Evolutionary conservation across 2,113 vertebrate species (phyloP), one percentile per base, ranked within the genome.

Genomic region (Thamnophis sirtalis): DNA sequence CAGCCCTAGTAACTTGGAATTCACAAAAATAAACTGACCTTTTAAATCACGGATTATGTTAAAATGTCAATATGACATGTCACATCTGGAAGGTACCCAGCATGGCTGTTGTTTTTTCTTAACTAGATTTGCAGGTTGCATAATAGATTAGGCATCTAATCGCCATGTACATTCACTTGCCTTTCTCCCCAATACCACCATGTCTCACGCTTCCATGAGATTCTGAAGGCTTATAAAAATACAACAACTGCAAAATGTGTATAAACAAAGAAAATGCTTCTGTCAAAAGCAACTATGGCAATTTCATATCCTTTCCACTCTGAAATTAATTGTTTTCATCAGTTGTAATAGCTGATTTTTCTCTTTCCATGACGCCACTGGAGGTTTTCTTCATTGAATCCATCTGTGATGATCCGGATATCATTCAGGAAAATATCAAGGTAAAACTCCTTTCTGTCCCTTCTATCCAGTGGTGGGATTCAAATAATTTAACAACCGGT

Each of bases 311-410:
- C n/a, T 50, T 26, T 49, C 24, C 28, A 1, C 24, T 85, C 90
- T 60, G 43, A 50, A 26, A 26, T 9, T 48, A 43, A 87, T 43
- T 87, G 24, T n/a, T 84, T 60, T 11, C 2, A 33, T 9, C 17
- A 49, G 19, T 28, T 50, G 26, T 56, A 60, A 58, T n/a, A 28
- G 33, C 68, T 53, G 33, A 15, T 54, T 3, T 7, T 15, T 51
- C 53, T 58, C 21, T 43, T 80, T 19, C 11, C 53, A 5, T 90
- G 43, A 68, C 38, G 87, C 43, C 55, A 73, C 85, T 54, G 24
- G 93, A 99, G 98, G 98, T 98, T 21, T 98, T 99, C 95, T 99
- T 99, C 7, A 97, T 99, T 19, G 98, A 99, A 95, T 99, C 98
- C 0, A 96, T 99, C 84, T 99, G 98, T 90, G 97, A 99, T 9